Percentiles rank a stretch among this genome's conserved stretches.
These are phyloP conservation scores for Cerastis rubricosa DNA, from an alignment of 2,888 invertebrate genomes.

Conservation along the genomic window DNA sequence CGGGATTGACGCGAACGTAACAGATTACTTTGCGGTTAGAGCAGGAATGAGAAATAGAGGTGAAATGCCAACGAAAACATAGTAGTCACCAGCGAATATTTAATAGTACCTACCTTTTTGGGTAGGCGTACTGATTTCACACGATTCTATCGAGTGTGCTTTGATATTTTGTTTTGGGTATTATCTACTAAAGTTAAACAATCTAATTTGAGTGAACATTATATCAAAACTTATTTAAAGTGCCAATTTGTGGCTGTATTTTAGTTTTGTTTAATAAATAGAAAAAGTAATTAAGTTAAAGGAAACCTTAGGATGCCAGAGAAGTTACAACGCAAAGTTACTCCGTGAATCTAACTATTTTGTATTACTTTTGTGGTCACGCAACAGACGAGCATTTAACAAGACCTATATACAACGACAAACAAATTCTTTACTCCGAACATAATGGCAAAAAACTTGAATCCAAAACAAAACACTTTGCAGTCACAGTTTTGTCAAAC, in stretches of 20 bases:
- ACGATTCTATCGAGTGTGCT: slow-evolving; percentile 6
- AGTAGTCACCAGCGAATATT: slow-evolving; percentile 24
- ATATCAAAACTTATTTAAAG: slow-evolving; percentile 21
- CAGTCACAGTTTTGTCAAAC: not conserved
- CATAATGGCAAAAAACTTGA: too few relatives aligned
- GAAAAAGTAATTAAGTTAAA: not conserved
- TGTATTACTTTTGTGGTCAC: not conserved
- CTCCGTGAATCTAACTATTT: too few relatives aligned
- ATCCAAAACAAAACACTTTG: not conserved
- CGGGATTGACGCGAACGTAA: slow-evolving; percentile 38
- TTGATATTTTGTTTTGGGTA: slow-evolving; percentile 10
- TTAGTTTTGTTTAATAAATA: not conserved
- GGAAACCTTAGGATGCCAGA: not conserved
- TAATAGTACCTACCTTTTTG: slow-evolving; percentile 9
- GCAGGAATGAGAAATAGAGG: slow-evolving; percentile 32
- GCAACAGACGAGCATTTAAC: not conserved
- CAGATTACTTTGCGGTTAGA: slow-evolving; percentile 46
- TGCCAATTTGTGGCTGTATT: not conserved
- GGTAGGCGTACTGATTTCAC: slow-evolving; percentile 9
- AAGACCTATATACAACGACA: slow-evolving; percentile 1
- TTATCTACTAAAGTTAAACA: slow-evolving; percentile 25
- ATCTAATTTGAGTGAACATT: slow-evolving; percentile 19
- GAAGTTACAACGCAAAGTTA: not conserved
- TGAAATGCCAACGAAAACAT: slow-evolving; percentile 22
- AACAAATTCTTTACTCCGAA: not conserved